A percentile compares a stretch with the other conserved stretches of the same genome.
Conservation (phyloP, 2,797 vertebrate species). For the Alca torda region DNA sequence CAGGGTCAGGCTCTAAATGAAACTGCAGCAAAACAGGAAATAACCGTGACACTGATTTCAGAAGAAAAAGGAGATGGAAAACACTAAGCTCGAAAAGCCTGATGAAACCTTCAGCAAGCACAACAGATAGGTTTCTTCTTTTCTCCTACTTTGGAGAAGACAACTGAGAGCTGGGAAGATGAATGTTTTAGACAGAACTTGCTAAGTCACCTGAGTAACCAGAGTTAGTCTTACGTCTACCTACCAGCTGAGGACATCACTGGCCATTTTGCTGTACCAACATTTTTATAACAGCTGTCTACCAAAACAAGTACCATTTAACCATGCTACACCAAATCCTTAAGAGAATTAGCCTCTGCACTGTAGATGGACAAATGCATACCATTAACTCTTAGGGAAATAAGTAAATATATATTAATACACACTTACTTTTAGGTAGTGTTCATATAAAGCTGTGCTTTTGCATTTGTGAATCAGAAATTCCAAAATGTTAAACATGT, state of each 20-base stretch:
- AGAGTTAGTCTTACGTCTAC: accelerated
- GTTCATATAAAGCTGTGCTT: background rate
- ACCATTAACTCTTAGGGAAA: background rate
- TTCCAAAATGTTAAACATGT: background rate
- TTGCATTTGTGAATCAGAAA: background rate
- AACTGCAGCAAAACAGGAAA: background rate
- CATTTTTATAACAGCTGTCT: background rate
- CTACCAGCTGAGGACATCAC: background rate
- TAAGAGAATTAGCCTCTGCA: background rate
- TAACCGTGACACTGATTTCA: background rate
- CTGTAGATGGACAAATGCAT: background rate
- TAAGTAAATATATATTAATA: background rate
- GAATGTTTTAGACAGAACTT: background rate
- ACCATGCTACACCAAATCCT: background rate
- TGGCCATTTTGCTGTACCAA: background rate
- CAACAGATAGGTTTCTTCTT: background rate
- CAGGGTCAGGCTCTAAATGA: background rate
- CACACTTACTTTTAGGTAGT: background rate
- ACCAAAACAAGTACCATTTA: background rate
- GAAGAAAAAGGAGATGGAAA: background rate
- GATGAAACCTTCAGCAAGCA: background rate
- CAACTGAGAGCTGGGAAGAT: background rate
- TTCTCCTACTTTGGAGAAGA: background rate
- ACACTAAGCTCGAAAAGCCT: background rate
- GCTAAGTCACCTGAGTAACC: background rate